Evolutionary conservation across 2,888 invertebrate species (phyloP), one percentile per base, ranked within the genome.

Genomic region (Drosophila subquinaria): DNA sequence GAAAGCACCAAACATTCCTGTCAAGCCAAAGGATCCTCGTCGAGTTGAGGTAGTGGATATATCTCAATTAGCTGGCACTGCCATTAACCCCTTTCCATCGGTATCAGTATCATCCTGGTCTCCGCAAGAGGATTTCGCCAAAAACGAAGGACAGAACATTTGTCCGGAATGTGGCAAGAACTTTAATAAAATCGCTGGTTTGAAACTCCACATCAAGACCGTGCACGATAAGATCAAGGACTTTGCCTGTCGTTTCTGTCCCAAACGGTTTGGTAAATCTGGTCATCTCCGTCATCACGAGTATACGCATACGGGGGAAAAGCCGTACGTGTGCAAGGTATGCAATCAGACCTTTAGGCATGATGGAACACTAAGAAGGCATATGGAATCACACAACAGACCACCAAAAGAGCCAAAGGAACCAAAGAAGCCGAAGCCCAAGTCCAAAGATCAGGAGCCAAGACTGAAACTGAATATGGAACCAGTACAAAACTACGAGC

Each of bases 281-380:
- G 91, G 92, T 65, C 91, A 92, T 3, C 74, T 92, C 1, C 91
- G 92, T 6, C 91, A 92, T 70, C 92, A 92, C 57, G 91, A 92
- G 74, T 92, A 92, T 82, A 92, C 90, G 0, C 92, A 92, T 51
- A 92, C 92, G 0, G 92, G 92, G 0, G 92, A 92, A 59, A 91
- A 90, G 17, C 92, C 92, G 0, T 92, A 91, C 60, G 89, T 76
- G 13, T 92, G 92, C 45, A 79, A 79, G 0, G 67, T 88, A 5
- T 92, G 92, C 56, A 88, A 85, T 20, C 91, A 90, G 63, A 81
- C 86, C n/a, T 92, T 92, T 63, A 90, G 92, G 9, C 92, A 92
- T 62, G 86, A 81, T 27, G 86, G 91, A 13, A 90, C 92, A 3
- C 72, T 92, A 1, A 89, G 90, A 35, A 91, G 88, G 30, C 92